Evolutionary conservation across 1,140 invertebrate genomes (phyloP), one percentile per base, ranked within the genome.

Genomic region (Latrodectus geometricus): DNA sequence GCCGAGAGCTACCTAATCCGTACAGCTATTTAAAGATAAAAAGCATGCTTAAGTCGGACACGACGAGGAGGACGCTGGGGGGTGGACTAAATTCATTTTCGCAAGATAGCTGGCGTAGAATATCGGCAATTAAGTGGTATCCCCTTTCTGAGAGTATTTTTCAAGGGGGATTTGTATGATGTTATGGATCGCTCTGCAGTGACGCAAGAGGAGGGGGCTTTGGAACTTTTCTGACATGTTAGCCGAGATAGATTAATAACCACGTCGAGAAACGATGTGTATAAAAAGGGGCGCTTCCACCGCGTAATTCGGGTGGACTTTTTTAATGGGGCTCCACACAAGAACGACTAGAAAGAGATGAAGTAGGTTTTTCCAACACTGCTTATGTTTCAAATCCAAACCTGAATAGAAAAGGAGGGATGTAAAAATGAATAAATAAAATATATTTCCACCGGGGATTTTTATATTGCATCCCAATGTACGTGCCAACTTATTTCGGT

Each of bases 1-100:
- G 20, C 83, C 83, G 83, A 86, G 83, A 86, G 83, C 83, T 61
- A 86, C 66, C 83, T 86, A 86, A 86, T 86, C 83, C 83, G 65
- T 23, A 86, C 83, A 86, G 83, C 83, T 86, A 86, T 86, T 86
- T 86, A 86, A 86, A 86, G 83, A 86, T 86, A 86, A 86, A 86
- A 86, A 86, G 56, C 82, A 65, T 72, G 74, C 74, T 78, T 77
- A 35, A 86, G 83, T 77, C 75, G 49, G 66, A 86, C 82, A 14
- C 74, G 82, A 84, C 72, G 76, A 56, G 83, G 17, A 35, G 35
- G 35, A 35, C 35, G 35, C 35, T 35, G 35, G 35, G 35, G 35
- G 35, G 35, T 17, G 74, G 75, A 86, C 83, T 86, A 86, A 86
- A 86, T 86, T 86, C 83, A 86, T 86, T 86, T 86, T 86, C n/a